A percentile compares a stretch with the other conserved stretches of the same genome.
phyloP scores from a whole-genome alignment of 2,888 invertebrate genomes.

The Drosophila fungiperda region DNA sequence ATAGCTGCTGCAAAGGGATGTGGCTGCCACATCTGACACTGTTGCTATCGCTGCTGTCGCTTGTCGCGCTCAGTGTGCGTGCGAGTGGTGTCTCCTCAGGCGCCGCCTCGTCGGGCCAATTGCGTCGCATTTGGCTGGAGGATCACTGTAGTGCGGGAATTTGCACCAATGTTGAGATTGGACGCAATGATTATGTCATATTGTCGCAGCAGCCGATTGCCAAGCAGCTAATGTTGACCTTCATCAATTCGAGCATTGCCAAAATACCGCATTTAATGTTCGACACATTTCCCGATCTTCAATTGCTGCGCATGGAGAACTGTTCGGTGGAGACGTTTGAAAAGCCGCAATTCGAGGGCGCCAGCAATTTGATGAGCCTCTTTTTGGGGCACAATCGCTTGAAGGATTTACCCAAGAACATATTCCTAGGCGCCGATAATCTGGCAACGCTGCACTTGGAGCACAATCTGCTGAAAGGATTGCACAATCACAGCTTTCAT shows the following conservation, averaged over 20 bases:
- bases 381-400: constrained; percentile 79
- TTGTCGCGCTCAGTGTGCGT: constrained; percentile 17
- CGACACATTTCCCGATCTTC: constrained; percentile 83
- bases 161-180: constrained; percentile 79
- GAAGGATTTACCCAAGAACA: constrained; percentile 82
- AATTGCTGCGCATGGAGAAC: constrained; percentile 83
- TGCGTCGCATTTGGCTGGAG: constrained; percentile 84
- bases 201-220: constrained; percentile 80
- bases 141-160: constrained; percentile 82
- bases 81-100: neutral
- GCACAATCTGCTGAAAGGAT: constrained; percentile 70
- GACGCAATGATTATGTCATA: constrained; percentile 83
- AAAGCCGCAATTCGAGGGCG: constrained; percentile 83
- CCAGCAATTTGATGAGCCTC: constrained; percentile 83
- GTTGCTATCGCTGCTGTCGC: constrained; percentile 28
- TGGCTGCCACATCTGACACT: constrained; percentile 23
- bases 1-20: constrained; percentile 27
- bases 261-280: constrained; percentile 84
- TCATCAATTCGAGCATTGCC: constrained; percentile 82
- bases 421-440: constrained; percentile 83
- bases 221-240: constrained; percentile 80
- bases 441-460: constrained; percentile 77
- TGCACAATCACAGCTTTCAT: constrained; percentile 82
- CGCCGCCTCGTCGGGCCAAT: constrained; percentile 58
- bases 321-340: constrained; percentile 83